phyloP scores from a whole-genome alignment of 2,888 invertebrate species.

The Cosmorhoe ocellata region DNA sequence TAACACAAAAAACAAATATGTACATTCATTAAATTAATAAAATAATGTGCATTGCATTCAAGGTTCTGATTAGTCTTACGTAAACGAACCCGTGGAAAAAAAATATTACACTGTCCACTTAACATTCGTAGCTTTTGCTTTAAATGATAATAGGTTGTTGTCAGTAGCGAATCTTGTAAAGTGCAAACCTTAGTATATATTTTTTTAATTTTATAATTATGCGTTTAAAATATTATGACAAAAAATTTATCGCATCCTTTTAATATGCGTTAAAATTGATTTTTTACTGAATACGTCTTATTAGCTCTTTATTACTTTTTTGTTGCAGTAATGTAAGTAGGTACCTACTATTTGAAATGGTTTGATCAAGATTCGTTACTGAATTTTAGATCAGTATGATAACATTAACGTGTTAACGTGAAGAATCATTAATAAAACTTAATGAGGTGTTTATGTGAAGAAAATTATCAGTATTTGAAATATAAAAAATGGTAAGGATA shows the following conservation, averaged over 20 bases:
- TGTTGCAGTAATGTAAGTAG: too few species aligned
- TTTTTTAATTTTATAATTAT: too few species aligned
- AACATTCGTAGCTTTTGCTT: conserved; percentile 71
- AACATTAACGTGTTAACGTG: conserved; percentile 36
- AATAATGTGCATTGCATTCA: conserved; percentile 48
- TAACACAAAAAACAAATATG: conserved; percentile 41
- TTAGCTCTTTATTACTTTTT: too few species aligned
- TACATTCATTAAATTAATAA: conserved; percentile 33
- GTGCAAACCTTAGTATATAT: too few species aligned
- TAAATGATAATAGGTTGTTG: conserved; percentile 22
- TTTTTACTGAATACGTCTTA: too few species aligned
- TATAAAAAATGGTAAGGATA: conserved; percentile 25
- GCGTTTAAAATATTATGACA: too few species aligned
- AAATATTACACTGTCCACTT: conserved; percentile 72
- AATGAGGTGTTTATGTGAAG: conserved; percentile 60
- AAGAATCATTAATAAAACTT: conserved; percentile 27
- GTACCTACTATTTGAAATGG: neutral
- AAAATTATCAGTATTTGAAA: too few species aligned
- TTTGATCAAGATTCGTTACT: conserved; percentile 44
- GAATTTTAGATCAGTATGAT: conserved; percentile 25
- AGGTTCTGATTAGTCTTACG: conserved; percentile 56
- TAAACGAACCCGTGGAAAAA: conserved; percentile 51
- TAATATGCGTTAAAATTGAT: too few species aligned
- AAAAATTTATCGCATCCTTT: too few species aligned
- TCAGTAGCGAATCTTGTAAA: conserved; percentile 52